These are phyloP conservation scores for Nymphalis io DNA, from an alignment of 1,140 invertebrate genomes.

Conservation along the genomic window DNA sequence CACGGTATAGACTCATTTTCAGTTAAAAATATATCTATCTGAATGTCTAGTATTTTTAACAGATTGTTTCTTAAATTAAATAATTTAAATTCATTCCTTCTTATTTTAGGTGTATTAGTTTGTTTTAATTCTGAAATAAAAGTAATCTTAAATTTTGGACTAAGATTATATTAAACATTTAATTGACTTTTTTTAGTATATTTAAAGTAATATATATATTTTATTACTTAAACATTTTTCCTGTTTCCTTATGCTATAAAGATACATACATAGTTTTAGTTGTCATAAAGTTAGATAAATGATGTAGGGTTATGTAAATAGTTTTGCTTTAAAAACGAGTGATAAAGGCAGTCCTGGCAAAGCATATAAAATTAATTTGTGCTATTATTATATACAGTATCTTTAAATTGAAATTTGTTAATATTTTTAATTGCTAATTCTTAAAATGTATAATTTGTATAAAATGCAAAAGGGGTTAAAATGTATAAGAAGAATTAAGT, in stretches of 20 bases:
- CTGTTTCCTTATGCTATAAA: constrained; percentile 27
- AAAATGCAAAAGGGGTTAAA: constrained; percentile 7
- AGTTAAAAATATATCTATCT: constrained; percentile 32
- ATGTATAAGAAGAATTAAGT: neutral
- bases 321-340: constrained; percentile 62
- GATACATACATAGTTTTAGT: constrained; percentile 48
- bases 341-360: constrained; percentile 34
- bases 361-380: constrained; percentile 38
- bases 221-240: constrained; percentile 26
- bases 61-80: constrained; percentile 52
- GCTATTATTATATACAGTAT: constrained; percentile 43
- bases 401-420: constrained; percentile 36
- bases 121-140: constrained; percentile 36
- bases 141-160: constrained; percentile 37
- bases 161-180: constrained; percentile 36
- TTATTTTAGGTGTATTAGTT: constrained; percentile 57
- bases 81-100: constrained; percentile 73
- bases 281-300: constrained; percentile 55
- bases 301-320: constrained; percentile 74
- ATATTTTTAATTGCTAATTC: constrained; percentile 19
- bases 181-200: constrained; percentile 31
- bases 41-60: constrained; percentile 43
- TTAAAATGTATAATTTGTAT: constrained; percentile 16
- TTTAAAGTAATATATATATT: constrained; percentile 32
- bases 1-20: constrained; percentile 31